Percentiles rank a stretch among this genome's conserved stretches.
Evolutionary conservation across 2,888 invertebrate genomes (phyloP).

Genomic region (Salpingus planirostris): DNA sequence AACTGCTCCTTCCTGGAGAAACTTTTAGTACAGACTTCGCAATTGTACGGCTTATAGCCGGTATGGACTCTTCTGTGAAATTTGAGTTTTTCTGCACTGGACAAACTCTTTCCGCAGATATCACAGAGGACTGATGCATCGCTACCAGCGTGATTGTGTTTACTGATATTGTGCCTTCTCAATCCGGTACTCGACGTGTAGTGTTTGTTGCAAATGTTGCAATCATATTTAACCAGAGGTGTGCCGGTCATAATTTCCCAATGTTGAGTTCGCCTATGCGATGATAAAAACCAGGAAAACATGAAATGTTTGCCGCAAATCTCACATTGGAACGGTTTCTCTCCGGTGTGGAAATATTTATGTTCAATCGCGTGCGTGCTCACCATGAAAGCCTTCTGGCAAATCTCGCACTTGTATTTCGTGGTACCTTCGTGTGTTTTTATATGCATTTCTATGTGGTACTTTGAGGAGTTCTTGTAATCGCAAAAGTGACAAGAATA

Average conservation of each 20-base stretch:
- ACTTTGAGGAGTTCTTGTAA: constrained; percentile 26
- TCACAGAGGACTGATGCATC: constrained; percentile 45
- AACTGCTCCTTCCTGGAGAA: constrained; percentile 28
- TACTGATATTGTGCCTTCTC: constrained; percentile 32
- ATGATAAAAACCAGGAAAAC: constrained; percentile 45
- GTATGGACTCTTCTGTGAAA: constrained; percentile 47
- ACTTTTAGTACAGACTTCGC: constrained; percentile 30
- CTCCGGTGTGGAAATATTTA: constrained; percentile 45
- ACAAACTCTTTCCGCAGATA: constrained; percentile 48
- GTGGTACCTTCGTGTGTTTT: constrained; percentile 31
- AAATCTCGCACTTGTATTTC: constrained; percentile 33
- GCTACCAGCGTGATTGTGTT: constrained; percentile 40
- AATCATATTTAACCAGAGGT: constrained; percentile 38
- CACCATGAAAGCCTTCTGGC: constrained; percentile 42
- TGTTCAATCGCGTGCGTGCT: constrained; percentile 45
- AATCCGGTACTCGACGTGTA: constrained; percentile 34
- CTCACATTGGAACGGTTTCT: constrained; percentile 44
- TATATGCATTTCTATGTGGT: constrained; percentile 30
- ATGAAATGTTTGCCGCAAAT: constrained; percentile 49
- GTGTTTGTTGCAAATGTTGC: constrained; percentile 36
- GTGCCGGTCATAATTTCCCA: constrained; percentile 41
- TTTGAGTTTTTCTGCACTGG: constrained; percentile 45
- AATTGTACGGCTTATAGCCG: constrained; percentile 43
- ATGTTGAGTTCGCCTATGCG: constrained; percentile 45
- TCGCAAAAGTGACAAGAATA: constrained; percentile 29